A percentile compares a stretch with the other conserved stretches of the same genome.
phyloP scores from a whole-genome alignment of 2,113 vertebrate genomes.

The Oxyura jamaicensis region DNA sequence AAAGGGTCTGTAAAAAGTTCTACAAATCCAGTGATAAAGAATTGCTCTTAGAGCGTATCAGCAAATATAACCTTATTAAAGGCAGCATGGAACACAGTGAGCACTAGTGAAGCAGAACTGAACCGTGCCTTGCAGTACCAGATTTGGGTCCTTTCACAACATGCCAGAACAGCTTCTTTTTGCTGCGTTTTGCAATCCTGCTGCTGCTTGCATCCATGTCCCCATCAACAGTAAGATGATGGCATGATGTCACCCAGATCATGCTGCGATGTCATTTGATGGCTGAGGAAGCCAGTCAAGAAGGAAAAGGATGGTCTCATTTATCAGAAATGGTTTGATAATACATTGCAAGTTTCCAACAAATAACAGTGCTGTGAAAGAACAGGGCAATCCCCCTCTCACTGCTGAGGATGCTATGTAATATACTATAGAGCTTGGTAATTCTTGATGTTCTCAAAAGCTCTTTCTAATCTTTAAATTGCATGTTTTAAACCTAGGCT shows the following conservation, averaged over 20 bases:
- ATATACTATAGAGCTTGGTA: not conserved
- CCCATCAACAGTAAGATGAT: fast-evolving
- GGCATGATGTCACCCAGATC: not conserved
- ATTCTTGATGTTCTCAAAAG: constrained; percentile 1
- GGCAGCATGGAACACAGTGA: not conserved
- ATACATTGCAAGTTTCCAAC: not conserved
- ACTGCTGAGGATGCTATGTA: not conserved
- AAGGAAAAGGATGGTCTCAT: not conserved
- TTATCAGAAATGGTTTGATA: not conserved
- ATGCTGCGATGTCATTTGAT: not conserved
- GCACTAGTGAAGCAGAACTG: not conserved
- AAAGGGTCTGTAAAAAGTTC: not conserved
- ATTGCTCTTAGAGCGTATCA: not conserved
- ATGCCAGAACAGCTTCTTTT: not conserved
- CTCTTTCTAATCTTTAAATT: not conserved
- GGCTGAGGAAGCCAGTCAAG: not conserved
- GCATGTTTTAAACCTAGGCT: not conserved
- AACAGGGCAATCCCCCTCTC: not conserved
- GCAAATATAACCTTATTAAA: not conserved
- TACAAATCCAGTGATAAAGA: not conserved
- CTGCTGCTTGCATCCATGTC: fast-evolving
- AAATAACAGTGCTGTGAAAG: not conserved
- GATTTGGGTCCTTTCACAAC: not conserved
- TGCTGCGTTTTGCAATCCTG: not conserved
- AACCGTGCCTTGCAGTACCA: not conserved